Base-by-base conservation (phyloP, 1,140 invertebrate species). In the Catajapyx aquilonaris region DNA sequence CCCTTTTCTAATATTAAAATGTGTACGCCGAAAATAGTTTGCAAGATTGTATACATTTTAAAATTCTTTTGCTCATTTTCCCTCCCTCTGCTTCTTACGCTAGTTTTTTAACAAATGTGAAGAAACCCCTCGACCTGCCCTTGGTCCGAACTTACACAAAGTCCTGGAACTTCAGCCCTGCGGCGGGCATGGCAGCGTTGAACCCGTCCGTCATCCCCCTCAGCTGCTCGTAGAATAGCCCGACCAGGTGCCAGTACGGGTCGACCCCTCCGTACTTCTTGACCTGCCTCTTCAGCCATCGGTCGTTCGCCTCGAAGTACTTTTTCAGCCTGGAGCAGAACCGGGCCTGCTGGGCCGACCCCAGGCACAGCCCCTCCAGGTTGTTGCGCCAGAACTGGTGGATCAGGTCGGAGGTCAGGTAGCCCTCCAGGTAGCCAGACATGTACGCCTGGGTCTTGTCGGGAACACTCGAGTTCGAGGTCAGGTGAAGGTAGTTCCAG, bases 361-460 rank as follows among this genome's bases (percentile, higher is more conserved):
- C 7, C 18, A 43, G 31, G 34, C 47, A 50, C 11, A 48, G 60
- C 54, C 52, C 59, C 41, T 59, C 55, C 16, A 70, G 52, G 11
- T 66, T 66, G 47, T 77, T 78, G 41, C 60, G 52, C 64, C 66
- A 72, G 46, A 69, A 63, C 52, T 69, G 60, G 48, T 62, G 65
- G 16, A 76, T 71, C 2, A 75, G 55, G 34, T 71, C 62, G 25
- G 55, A 48, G 1, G 68, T 71, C 13, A 69, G 50, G 41, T 50
- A 61, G 0, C 73, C 74, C 52, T 78, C 76, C 3, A 69, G 52
- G 37, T 68, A 60, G 4, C 76, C 76, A 4, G 73, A 74, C 13
- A 66, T 65, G 48, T 69, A 75, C 0, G 70, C 71, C 52, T 78
- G 73, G 23, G 61, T 49, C 39, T 62, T 57, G 55, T 69, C 63